Base-by-base conservation (phyloP, 2,797 vertebrate species). In the Ptychobarbus kaznakovi region DNA sequence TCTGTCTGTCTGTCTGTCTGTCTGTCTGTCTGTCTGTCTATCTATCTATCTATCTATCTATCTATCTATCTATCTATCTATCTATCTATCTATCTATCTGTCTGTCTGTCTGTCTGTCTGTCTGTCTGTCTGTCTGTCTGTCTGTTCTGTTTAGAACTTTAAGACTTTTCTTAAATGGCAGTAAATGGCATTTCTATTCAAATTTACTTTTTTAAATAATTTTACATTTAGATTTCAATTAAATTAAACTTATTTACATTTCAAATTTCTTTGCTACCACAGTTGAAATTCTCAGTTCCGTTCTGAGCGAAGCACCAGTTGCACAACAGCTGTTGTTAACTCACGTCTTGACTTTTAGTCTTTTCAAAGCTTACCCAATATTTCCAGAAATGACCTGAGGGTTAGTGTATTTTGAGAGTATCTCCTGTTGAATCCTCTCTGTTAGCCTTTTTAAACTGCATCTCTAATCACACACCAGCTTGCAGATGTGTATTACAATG, bases 371-470 rank as follows among this genome's bases (percentile, higher is more conserved):
- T 70, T 46, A 61, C 66, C 73, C 42, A 80, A 68, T 74, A 78
- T 80, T 61, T 77, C 11, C 16, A 1, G 53, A 58, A 78, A 58
- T 78, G n/a, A 46, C 86, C 84, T 15, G n/a, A 81, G 75, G 73
- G 61, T 51, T 16, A 25, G 63, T 80, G 69, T 82, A 88, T 86
- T 82, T 86, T 80, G 44, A 86, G 84, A 74, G 42, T 68, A 22
- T 68, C 74, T 85, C 61, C 66, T 68, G 73, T 73, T 74, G 84
- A 84, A 76, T 80, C 28, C 9, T 81, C 65, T 9, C 28, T 66
- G 81, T 86, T 85, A 85, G 83, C 61, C 85, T 86, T 88, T 86
- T 88, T 86, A 80, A 85, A 85, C 72, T 85, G 46, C 53, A 51
- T 80, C 68, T 83, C 42, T 35, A 87, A 86, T 86, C 86, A 86